Conservation (phyloP, 2,113 vertebrate genomes). For the Tetrao urogallus region DNA sequence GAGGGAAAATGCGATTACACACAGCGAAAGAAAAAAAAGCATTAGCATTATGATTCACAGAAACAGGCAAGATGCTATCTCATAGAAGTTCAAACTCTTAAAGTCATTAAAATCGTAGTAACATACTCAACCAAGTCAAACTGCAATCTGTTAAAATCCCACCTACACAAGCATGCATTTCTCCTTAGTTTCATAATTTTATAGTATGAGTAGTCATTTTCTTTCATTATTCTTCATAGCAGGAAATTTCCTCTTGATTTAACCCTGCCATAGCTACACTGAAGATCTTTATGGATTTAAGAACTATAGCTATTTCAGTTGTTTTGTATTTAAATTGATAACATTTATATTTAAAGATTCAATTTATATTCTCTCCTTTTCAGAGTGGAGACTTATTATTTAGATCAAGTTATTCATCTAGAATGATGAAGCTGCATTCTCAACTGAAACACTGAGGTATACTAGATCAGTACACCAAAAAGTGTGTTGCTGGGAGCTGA, state of each 20-base stretch:
- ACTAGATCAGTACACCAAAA: not conserved
- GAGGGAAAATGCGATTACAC: not conserved
- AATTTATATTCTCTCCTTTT: not conserved
- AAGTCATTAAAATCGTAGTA: not conserved
- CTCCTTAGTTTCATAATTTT: not conserved
- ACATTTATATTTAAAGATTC: not conserved
- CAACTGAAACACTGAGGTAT: not conserved
- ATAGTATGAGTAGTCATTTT: not conserved
- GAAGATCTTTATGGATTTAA: not conserved
- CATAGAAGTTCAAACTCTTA: not conserved
- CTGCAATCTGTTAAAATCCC: not conserved
- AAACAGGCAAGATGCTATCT: not conserved
- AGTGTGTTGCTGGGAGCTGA: not conserved
- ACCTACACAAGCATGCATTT: not conserved
- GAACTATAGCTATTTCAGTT: not conserved
- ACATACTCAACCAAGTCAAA: not conserved
- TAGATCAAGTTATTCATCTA: accelerated
- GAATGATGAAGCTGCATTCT: not conserved
- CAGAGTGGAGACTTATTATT: not conserved
- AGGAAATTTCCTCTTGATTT: not conserved
- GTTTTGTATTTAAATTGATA: not conserved
- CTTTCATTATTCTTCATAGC: not conserved
- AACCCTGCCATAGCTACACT: not conserved
- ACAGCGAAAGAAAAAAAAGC: not conserved
- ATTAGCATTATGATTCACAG: not conserved